Evolutionary conservation across 2,888 invertebrate species (phyloP), one percentile per base, ranked within the genome.

Genomic region (Hypomecis atomaria): DNA sequence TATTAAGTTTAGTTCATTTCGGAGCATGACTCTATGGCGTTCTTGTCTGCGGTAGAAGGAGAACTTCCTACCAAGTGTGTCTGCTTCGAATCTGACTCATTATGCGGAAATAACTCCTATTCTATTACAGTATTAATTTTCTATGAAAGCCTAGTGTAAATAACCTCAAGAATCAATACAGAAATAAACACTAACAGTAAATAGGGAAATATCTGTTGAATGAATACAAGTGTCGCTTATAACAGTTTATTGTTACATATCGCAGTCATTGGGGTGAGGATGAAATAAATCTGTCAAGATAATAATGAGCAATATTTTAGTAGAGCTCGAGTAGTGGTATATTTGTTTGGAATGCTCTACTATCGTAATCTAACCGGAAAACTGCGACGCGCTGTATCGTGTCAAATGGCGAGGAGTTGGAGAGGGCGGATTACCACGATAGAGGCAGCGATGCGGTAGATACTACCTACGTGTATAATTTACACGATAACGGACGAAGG

Each of bases 401-500:
- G 58, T 53, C 54, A 55, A 55, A 43, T 11, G 50, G 13, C 43
- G 37, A 63, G 57, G 57, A 48, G 49, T 59, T 62, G 63, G 53
- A 59, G 54, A 67, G 54, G 52, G 10, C 9, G 61, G 60, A 65
- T 55, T 65, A 66, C 38, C 8, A 49, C n/a, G 62, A 64, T 60
- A 64, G 23, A 48, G 43, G 61, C 62, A 43, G 23, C 33, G 55
- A 47, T 65, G 38, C 10, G 52, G 11, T 52, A 23, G 11, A 40
- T 6, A 10, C 8, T 11, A 10, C 13, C 6, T 9, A n/a, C 47
- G 66, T 75, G 64, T 70, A 72, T 76, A 73, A 71, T 76, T 76
- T 71, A 73, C 67, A 66, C 45, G 72, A 73, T 79, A 84, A 81
- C 84, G 81, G 86, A 78, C 71, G 75, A 68, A 71, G 73, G 66